Percentiles rank a stretch among this genome's conserved stretches.
These are phyloP conservation scores for Progne subis DNA, from an alignment of 2,113 vertebrate species.

Conservation along the genomic window DNA sequence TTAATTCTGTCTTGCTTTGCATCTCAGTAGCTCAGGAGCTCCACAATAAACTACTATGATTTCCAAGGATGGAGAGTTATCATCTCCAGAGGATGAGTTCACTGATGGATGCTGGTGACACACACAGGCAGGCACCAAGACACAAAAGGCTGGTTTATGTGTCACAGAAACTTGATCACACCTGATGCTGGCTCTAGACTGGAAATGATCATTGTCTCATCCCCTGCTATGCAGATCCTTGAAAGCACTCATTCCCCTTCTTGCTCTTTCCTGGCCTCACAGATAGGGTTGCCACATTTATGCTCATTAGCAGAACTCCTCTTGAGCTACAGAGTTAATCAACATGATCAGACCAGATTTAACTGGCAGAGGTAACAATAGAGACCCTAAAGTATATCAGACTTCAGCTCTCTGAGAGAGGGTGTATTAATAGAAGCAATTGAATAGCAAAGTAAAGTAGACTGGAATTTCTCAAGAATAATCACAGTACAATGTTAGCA, in stretches of 20 bases:
- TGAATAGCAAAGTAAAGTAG: slow-evolving; percentile 33
- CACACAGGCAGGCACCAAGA: neutral
- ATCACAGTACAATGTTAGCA: rapidly evolving
- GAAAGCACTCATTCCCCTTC: rapidly evolving
- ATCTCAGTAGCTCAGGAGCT: neutral
- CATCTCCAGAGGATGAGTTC: neutral
- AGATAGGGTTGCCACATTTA: neutral
- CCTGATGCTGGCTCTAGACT: rapidly evolving
- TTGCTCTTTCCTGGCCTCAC: neutral
- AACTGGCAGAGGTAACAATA: neutral
- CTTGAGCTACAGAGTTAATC: neutral
- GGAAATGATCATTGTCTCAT: neutral
- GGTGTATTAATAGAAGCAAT: slow-evolving; percentile 10
- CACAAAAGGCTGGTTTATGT: neutral
- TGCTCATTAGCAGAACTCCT: neutral
- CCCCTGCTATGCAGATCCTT: neutral
- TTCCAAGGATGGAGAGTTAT: neutral
- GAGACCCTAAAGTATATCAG: neutral
- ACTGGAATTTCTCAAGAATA: slow-evolving; percentile 20
- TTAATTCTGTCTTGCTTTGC: neutral
- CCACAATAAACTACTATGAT: neutral
- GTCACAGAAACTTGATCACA: neutral
- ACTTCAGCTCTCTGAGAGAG: neutral
- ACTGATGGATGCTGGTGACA: neutral
- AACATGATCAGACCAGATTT: neutral